A percentile compares a stretch with the other conserved stretches of the same genome.
Conservation (phyloP, 2,888 invertebrate genomes). For the Temnothorax unifasciatus region DNA sequence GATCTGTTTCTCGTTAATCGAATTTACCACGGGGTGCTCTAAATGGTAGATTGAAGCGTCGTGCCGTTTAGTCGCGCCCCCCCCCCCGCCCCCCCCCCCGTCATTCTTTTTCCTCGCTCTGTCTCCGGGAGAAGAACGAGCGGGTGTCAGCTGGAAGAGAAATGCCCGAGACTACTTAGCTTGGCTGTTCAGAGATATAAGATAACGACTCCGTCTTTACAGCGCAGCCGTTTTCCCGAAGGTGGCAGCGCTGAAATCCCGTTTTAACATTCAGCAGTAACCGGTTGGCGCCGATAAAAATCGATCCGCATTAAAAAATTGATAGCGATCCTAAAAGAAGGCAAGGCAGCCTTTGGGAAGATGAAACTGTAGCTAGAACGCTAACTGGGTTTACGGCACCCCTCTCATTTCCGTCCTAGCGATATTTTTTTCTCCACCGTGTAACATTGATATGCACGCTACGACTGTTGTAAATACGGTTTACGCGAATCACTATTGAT, state of each 20-base stretch:
- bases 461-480: background rate
- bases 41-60: conserved; percentile 58
- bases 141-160: conserved; percentile 27
- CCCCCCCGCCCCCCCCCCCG: background rate
- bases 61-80: conserved; percentile 37
- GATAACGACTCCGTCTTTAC: conserved; percentile 41
- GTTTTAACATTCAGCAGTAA: conserved; percentile 35
- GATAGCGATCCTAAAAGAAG: conserved; percentile 3
- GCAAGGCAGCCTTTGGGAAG: background rate
- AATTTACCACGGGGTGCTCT: conserved; percentile 66
- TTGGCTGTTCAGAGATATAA: conserved; percentile 23
- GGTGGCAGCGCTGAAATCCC: conserved; percentile 3
- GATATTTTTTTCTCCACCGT: background rate
- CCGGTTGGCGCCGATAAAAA: conserved; percentile 35
- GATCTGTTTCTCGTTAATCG: conserved; percentile 74
- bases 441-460: background rate
- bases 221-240: conserved; percentile 27
- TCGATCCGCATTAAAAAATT: conserved; percentile 36
- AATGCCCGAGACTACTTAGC: conserved; percentile 38
- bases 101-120: conserved; percentile 27
- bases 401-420: background rate
- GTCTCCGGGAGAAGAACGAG: conserved; percentile 14
- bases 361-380: conserved; percentile 2
- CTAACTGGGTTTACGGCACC: conserved; percentile 13
- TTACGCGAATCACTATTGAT: background rate